These are phyloP conservation scores for Sialis lutaria DNA, from an alignment of 2,888 invertebrate species.

Conservation along the genomic window DNA sequence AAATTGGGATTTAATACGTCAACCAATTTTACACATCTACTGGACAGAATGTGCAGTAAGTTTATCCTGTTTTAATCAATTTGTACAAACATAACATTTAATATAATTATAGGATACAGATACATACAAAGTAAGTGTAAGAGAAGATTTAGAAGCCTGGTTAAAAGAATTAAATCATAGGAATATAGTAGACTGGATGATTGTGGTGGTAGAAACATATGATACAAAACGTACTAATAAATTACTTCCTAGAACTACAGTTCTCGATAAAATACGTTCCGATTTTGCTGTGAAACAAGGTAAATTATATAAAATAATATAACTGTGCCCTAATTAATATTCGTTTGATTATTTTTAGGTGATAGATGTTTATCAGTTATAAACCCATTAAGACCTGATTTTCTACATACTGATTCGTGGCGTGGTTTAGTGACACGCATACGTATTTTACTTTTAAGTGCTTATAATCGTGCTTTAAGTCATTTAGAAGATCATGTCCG, in stretches of 20 bases:
- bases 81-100: slow-evolving; percentile 7
- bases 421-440: slow-evolving; percentile 67
- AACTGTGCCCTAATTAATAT: not conserved
- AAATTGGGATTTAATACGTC: slow-evolving; percentile 63
- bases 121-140: slow-evolving; percentile 68
- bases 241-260: slow-evolving; percentile 77
- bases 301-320: not conserved
- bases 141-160: slow-evolving; percentile 84
- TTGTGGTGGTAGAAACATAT: slow-evolving; percentile 80
- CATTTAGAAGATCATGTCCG: slow-evolving; percentile 83
- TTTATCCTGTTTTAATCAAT: slow-evolving; percentile 10
- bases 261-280: slow-evolving; percentile 82
- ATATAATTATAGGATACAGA: slow-evolving; percentile 62
- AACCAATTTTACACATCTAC: slow-evolving; percentile 84
- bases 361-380: slow-evolving; percentile 77
- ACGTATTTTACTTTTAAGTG: slow-evolving; percentile 64
- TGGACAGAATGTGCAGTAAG: slow-evolving; percentile 89
- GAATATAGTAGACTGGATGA: slow-evolving; percentile 81
- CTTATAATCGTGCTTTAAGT: slow-evolving; percentile 71
- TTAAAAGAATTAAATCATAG: slow-evolving; percentile 55
- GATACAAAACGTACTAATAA: slow-evolving; percentile 86
- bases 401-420: slow-evolving; percentile 82
- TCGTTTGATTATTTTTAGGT: slow-evolving; percentile 17
- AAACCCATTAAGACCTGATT: slow-evolving; percentile 80
- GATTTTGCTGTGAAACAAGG: slow-evolving; percentile 86